Evolutionary conservation across 2,888 invertebrate species (phyloP), one percentile per base, ranked within the genome.

Genomic region (Cephus runcator): DNA sequence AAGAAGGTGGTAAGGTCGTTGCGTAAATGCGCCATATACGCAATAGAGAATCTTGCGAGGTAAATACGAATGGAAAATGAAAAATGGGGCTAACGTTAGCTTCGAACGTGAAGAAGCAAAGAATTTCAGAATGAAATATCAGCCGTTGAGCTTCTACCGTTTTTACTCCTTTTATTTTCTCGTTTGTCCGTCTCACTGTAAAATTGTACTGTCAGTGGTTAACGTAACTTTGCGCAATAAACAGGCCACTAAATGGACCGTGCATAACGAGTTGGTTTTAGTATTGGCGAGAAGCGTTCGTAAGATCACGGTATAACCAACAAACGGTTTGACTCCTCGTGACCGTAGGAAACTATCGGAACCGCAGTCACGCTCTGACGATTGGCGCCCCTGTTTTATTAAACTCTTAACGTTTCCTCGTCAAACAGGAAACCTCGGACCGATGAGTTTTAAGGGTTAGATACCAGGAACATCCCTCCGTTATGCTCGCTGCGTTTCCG

Each of bases 401-500:
- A 77, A 81, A 85, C 85, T 83, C 82, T 78, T 75, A 82, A 82
- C 85, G 80, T 83, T 86, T 83, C 83, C 77, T 77, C 56, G 56
- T 56, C 56, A 83, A 81, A 85, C 87, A 83, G 88, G 87, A 88
- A 88, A 83, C 86, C 83, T 84, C 84, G 83, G 84, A 81, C 78
- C 81, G 85, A 83, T 87, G 83, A 82, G 83, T 85, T 87, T 82
- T 83, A 83, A 82, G 85, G 85, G 86, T 84, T 85, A 81, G 76
- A 79, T 75, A 81, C 76, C 79, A 76, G 81, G 83, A 83, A 80
- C 85, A 86, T 84, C 86, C 85, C 85, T 83, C 77, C 82, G 86
- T 87, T 84, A 86, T 80, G 88, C 84, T 87, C 79, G 79, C 34
- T 82, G 81, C 82, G 80, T 83, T 87, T 88, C 87, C 87, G 85